Evolutionary conservation across 2,797 vertebrate genomes (phyloP).

Genomic region (Hippoglossus hippoglossus): DNA sequence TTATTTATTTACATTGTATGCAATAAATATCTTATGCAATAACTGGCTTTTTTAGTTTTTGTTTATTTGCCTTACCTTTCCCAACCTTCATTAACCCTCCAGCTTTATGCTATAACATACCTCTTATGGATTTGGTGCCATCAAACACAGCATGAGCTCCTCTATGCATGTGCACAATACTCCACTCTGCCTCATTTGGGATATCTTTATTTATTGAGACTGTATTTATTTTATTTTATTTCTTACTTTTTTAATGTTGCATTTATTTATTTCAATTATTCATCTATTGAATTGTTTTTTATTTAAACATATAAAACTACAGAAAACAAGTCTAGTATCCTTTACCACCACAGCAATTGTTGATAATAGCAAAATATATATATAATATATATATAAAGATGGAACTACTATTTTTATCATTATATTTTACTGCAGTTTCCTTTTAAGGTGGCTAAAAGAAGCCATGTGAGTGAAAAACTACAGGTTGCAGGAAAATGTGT

Average conservation of each 20-base stretch:
- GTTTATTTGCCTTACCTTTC: conserved; percentile 31
- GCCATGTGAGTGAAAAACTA: not conserved
- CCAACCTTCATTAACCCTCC: conserved; percentile 33
- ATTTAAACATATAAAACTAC: not conserved
- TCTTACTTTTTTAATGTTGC: too few species aligned
- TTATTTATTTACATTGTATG: conserved; percentile 7
- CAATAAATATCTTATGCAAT: not conserved
- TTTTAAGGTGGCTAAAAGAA: conserved; percentile 18
- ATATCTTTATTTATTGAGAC: not conserved
- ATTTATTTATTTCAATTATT: too few species aligned
- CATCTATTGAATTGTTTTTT: not conserved
- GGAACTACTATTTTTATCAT: not conserved
- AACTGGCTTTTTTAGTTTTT: conserved; percentile 23
- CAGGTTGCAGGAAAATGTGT: not conserved
- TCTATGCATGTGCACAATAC: conserved; percentile 54
- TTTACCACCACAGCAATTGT: not conserved
- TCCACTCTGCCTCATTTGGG: conserved; percentile 28
- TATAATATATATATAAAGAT: too few species aligned
- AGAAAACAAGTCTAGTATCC: not conserved
- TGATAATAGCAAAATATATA: not conserved
- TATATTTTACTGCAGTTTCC: not conserved
- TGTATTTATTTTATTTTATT: not conserved
- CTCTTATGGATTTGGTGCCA: conserved; percentile 37
- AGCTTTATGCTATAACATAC: conserved; percentile 24
- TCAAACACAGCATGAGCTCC: conserved; percentile 62